These are phyloP conservation scores for Cardiocondyla obscurior DNA, from an alignment of 1,140 invertebrate genomes.

Conservation along the genomic window DNA sequence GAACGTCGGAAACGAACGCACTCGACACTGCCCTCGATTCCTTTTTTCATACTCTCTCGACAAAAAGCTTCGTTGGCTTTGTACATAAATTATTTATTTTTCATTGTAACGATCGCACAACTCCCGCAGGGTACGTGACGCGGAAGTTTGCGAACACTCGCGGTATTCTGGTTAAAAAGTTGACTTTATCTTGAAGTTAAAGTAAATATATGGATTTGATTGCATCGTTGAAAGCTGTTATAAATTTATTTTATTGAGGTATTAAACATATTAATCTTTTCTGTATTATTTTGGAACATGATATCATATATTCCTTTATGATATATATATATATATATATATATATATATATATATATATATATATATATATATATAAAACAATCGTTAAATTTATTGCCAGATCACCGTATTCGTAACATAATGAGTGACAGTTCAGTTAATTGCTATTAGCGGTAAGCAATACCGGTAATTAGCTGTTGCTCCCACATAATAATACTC, in stretches of 20 bases:
- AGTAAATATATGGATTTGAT: not conserved
- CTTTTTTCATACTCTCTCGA: constrained; percentile 8
- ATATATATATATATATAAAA: too few species aligned
- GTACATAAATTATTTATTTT: constrained; percentile 51
- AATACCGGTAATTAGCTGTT: not conserved
- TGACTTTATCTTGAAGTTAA: not conserved
- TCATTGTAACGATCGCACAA: constrained; percentile 17
- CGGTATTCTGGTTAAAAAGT: not conserved
- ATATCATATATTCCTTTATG: not conserved
- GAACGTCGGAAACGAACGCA: constrained; percentile 6
- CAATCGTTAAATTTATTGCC: not conserved
- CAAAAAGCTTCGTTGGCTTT: constrained; percentile 47
- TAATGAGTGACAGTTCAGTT: not conserved
- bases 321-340: too few species aligned
- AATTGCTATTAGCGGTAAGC: constrained; percentile 3
- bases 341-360: too few species aligned
- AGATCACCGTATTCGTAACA: not conserved
- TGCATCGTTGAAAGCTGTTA: constrained; percentile 1
- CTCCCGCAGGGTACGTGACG: not conserved
- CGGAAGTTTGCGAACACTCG: not conserved
- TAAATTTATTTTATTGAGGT: not conserved
- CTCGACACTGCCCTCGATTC: constrained; percentile 32
- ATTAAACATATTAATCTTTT: not conserved
- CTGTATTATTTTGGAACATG: not conserved
- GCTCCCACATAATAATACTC: not conserved